A percentile compares a stretch with the other conserved stretches of the same genome.
Evolutionary conservation across 2,888 invertebrate species (phyloP).

Genomic region (Acanthosepion pharaonis): DNA sequence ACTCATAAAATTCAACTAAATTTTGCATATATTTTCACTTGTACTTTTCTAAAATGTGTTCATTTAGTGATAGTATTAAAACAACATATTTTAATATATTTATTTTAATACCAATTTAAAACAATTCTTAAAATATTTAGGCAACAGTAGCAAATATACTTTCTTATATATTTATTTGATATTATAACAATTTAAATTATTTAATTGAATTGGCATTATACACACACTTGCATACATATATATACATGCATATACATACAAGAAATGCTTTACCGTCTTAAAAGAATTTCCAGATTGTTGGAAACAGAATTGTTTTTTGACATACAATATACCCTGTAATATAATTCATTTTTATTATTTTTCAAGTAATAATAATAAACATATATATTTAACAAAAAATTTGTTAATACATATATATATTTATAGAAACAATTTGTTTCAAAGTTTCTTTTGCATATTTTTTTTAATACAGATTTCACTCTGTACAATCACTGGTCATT

Average conservation of each 20-base stretch:
- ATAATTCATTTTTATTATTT: background rate
- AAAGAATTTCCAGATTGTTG: background rate
- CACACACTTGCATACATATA: background rate
- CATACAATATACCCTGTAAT: background rate
- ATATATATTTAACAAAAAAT: background rate
- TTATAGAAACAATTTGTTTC: background rate
- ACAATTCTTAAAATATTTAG: background rate
- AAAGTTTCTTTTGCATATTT: background rate
- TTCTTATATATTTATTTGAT: slow-evolving; percentile 2
- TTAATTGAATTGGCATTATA: background rate
- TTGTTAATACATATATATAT: background rate
- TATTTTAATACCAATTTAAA: background rate
- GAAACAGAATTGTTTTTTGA: background rate
- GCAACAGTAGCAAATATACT: background rate
- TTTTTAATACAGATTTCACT: no score
- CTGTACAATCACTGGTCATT: background rate
- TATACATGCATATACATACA: background rate
- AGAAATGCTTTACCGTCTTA: background rate
- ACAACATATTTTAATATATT: slow-evolving; percentile 12
- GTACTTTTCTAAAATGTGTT: slow-evolving; percentile 18
- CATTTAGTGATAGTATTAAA: slow-evolving; percentile 18
- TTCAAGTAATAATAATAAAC: background rate
- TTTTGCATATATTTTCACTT: background rate
- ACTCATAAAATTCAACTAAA: background rate
- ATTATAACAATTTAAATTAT: background rate